Evolutionary conservation across 2,797 vertebrate species (phyloP).

Genomic region (Atherinosoma microstoma): DNA sequence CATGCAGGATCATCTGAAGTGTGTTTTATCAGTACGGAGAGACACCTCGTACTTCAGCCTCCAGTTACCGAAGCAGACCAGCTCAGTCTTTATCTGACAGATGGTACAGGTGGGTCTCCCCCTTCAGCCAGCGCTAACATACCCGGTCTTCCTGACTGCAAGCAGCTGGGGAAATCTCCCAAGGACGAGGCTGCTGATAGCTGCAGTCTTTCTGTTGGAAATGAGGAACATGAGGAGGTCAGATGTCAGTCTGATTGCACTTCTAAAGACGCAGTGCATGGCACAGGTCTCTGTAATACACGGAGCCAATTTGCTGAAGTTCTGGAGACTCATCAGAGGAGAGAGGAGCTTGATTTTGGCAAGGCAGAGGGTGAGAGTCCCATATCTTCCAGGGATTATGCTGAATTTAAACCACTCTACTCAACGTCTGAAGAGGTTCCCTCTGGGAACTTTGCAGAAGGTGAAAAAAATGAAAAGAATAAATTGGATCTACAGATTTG

Average conservation of each 20-base stretch:
- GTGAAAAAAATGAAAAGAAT: constrained; percentile 35
- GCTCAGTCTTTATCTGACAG: constrained; percentile 1
- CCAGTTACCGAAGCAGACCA: background rate
- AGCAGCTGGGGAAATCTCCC: constrained; percentile 52
- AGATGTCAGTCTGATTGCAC: constrained; percentile 51
- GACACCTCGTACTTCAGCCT: background rate
- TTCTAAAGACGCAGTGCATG: constrained; percentile 37
- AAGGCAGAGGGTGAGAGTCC: constrained; percentile 32
- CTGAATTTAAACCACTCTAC: constrained; percentile 36
- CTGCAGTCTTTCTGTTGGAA: constrained; percentile 24
- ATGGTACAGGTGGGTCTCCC: constrained; percentile 29
- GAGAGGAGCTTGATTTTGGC: constrained; percentile 27
- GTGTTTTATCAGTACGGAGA: constrained; percentile 27
- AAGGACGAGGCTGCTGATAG: constrained; percentile 44
- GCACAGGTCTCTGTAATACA: constrained; percentile 24
- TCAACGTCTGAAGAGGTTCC: constrained; percentile 32
- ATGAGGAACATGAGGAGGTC: constrained; percentile 24
- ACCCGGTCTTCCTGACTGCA: constrained; percentile 50
- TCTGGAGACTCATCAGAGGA: constrained; percentile 55
- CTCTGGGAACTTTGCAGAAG: constrained; percentile 36
- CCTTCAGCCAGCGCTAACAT: constrained; percentile 32
- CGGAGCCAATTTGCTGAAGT: constrained; percentile 45
- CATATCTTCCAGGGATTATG: constrained; percentile 42
- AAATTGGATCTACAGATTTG: constrained; percentile 43
- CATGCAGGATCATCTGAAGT: constrained; percentile 17